Percentiles rank a stretch among this genome's conserved stretches.
phyloP scores from a whole-genome alignment of 2,888 invertebrate genomes.

The Odontomyia ornata region DNA sequence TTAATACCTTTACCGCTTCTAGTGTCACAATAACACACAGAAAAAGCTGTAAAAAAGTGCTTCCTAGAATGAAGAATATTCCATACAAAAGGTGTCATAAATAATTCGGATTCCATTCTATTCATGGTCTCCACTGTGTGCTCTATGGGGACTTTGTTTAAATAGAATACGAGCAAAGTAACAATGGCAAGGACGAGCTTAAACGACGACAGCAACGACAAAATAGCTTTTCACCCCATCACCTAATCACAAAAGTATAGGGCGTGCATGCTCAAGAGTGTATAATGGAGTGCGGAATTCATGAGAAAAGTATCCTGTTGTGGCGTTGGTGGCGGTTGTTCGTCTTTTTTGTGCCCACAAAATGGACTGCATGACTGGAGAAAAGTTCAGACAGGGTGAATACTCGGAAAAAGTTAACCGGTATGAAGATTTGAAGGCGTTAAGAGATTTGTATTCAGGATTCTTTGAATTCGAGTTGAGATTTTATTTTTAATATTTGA shows the following conservation, averaged over 20 bases:
- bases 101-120: constrained; percentile 47
- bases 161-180: neutral
- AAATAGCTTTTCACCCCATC: constrained; percentile 45
- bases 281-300: constrained; percentile 27
- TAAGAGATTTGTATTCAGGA: too few relatives aligned
- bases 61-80: constrained; percentile 31
- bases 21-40: constrained; percentile 7
- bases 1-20: neutral
- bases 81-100: constrained; percentile 46
- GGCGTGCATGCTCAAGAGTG: neutral
- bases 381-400: too few relatives aligned
- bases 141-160: constrained; percentile 7
- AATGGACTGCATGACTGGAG: too few relatives aligned
- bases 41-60: constrained; percentile 19
- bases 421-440: too few relatives aligned
- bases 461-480: too few relatives aligned
- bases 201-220: constrained; percentile 35
- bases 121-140: constrained; percentile 15
- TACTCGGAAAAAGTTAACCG: too few relatives aligned
- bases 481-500: too few relatives aligned
- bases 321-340: neutral
- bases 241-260: constrained; percentile 26
- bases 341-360: too few relatives aligned
- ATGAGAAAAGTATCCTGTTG: constrained; percentile 28
- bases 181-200: constrained; percentile 15